These are phyloP conservation scores for Cryptocheilus praepositus DNA, from an alignment of 2,888 invertebrate species.

Conservation along the genomic window DNA sequence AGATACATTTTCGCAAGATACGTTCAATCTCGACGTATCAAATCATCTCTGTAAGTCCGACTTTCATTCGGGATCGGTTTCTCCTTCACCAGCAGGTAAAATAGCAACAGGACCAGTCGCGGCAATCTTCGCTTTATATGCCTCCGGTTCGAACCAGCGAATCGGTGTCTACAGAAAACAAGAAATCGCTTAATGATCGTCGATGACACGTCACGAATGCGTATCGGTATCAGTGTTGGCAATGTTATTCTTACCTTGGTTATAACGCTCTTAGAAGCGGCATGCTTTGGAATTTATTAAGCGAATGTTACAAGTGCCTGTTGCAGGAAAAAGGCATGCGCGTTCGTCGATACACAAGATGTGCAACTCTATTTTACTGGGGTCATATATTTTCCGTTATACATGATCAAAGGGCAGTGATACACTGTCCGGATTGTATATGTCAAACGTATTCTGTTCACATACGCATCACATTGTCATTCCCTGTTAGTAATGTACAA, in stretches of 20 bases:
- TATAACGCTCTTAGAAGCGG: conserved; percentile 48
- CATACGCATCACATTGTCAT: neutral
- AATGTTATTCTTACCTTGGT: conserved; percentile 40
- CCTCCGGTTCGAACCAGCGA: conserved; percentile 75
- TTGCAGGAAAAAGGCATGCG: conserved; percentile 31
- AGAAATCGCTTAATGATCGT: too few relatives aligned
- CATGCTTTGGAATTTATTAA: conserved; percentile 55
- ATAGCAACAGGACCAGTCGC: conserved; percentile 69
- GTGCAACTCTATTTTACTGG: conserved; percentile 9
- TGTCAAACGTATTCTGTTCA: neutral
- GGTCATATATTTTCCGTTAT: conserved; percentile 6
- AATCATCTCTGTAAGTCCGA: conserved; percentile 5
- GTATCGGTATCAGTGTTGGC: too few relatives aligned
- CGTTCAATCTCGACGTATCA: neutral
- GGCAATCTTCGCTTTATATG: conserved; percentile 71
- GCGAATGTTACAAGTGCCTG: conserved; percentile 5
- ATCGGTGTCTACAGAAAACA: conserved; percentile 67
- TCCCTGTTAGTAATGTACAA: conserved; percentile 7
- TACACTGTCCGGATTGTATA: neutral
- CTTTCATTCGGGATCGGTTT: conserved; percentile 66
- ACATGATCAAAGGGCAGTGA: neutral
- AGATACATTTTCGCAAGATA: conserved; percentile 9
- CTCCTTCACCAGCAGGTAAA: conserved; percentile 65
- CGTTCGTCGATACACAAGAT: conserved; percentile 23
- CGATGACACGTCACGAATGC: too few relatives aligned